These are phyloP conservation scores for Zaprionus kolodkinae DNA, from an alignment of 1,140 invertebrate species.

Conservation along the genomic window DNA sequence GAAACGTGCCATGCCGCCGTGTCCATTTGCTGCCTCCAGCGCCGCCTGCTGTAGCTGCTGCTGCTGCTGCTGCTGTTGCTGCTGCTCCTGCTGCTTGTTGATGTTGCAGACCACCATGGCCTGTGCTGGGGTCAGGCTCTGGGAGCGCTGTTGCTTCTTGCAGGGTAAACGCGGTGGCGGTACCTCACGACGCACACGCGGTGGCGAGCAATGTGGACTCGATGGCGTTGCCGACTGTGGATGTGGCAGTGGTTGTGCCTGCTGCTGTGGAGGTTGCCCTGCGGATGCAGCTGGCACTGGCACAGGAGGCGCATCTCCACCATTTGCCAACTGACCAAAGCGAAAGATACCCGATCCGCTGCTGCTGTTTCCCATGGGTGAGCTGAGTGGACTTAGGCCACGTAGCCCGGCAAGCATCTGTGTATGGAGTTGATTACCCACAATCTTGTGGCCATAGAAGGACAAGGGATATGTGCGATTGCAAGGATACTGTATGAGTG, in stretches of 20 bases:
- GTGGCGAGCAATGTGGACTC: slow-evolving; percentile 84
- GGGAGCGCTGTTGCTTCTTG: slow-evolving; percentile 88
- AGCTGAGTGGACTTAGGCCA: slow-evolving; percentile 75
- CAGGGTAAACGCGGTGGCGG: slow-evolving; percentile 87
- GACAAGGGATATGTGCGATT: slow-evolving; percentile 89
- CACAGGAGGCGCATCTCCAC: no score
- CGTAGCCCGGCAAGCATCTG: slow-evolving; percentile 78
- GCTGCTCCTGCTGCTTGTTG: slow-evolving; percentile 65
- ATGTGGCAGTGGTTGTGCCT: slow-evolving; percentile 4
- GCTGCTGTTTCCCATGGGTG: slow-evolving; percentile 59
- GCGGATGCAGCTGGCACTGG: slow-evolving; percentile 24
- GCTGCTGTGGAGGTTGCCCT: slow-evolving; percentile 7
- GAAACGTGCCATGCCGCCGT: slow-evolving; percentile 66
- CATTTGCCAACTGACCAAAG: slow-evolving; percentile 44
- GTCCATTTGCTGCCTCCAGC: slow-evolving; percentile 56
- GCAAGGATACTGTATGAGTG: slow-evolving; percentile 91
- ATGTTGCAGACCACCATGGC: slow-evolving; percentile 77
- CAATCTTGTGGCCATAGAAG: slow-evolving; percentile 83
- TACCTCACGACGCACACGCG: slow-evolving; percentile 85
- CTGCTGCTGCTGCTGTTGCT: slow-evolving; percentile 56
- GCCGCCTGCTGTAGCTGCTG: slow-evolving; percentile 51
- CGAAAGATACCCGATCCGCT: slow-evolving; percentile 57
- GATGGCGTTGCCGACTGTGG: slow-evolving; percentile 37
- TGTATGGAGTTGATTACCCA: slow-evolving; percentile 78
- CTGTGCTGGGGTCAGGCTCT: slow-evolving; percentile 88